phyloP scores from a whole-genome alignment of 92 coral and sea anemone species.

The Micromussa lordhowensis region DNA sequence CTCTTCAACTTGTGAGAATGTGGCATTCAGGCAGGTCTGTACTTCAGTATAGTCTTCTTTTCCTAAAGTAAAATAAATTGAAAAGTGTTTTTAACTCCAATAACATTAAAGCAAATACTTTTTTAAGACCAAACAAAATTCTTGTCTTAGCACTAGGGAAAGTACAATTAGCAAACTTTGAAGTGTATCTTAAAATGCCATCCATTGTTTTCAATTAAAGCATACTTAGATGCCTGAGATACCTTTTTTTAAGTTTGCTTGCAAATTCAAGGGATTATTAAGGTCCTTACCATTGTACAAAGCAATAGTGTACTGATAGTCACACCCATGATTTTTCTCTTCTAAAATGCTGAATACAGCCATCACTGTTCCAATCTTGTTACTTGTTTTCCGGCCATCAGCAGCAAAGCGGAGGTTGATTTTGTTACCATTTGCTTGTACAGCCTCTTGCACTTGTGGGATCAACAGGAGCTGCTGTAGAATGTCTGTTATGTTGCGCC shows the following conservation, averaged over 20 bases:
- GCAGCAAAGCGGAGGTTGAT: slow-evolving; percentile 64
- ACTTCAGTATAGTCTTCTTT: neutral
- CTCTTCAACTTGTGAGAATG: neutral
- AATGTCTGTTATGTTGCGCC: slow-evolving; percentile 22
- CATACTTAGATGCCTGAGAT: no score
- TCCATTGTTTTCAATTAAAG: no score
- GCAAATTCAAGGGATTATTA: no score
- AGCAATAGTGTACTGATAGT: slow-evolving; percentile 64
- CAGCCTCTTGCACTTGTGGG: neutral
- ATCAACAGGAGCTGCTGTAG: slow-evolving; percentile 10
- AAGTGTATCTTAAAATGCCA: no score
- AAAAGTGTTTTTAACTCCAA: no score
- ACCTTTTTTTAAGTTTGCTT: no score
- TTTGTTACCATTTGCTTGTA: slow-evolving; percentile 15
- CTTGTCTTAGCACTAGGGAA: no score
- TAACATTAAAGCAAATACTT: no score
- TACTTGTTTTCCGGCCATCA: slow-evolving; percentile 63
- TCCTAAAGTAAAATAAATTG: neutral
- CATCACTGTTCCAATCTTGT: slow-evolving; percentile 64
- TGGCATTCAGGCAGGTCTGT: neutral
- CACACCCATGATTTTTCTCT: slow-evolving; percentile 40
- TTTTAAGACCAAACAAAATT: no score
- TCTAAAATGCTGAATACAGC: slow-evolving; percentile 61
- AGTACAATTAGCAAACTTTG: no score
- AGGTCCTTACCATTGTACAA: slow-evolving; percentile 43